Conservation (phyloP, 2,888 invertebrate species). For the Rotaria magnacalcarata region DNA sequence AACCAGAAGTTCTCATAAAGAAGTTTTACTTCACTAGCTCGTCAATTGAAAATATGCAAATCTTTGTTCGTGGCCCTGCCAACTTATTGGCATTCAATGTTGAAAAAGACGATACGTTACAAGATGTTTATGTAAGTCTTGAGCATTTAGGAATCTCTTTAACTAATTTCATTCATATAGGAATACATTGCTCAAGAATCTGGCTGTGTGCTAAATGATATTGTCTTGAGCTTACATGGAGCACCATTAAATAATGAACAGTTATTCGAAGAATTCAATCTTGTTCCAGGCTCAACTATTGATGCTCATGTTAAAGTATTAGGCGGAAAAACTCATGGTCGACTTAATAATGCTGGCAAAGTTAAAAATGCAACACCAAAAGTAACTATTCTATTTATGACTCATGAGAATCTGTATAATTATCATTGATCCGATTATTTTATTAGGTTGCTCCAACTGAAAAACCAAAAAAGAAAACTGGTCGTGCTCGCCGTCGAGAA, state of each 20-base stretch:
- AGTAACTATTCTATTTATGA: conserved; percentile 58
- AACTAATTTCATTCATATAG: neutral
- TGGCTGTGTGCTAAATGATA: neutral
- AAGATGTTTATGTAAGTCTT: neutral
- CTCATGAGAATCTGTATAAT: neutral
- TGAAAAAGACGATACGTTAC: neutral
- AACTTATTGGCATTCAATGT: neutral
- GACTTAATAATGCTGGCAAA: conserved; percentile 98
- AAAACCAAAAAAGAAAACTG: conserved; percentile 91
- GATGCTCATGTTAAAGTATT: neutral
- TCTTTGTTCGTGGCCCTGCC: neutral
- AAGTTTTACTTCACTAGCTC: neutral
- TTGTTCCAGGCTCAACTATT: neutral
- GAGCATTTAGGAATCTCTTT: neutral
- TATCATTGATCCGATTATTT: neutral
- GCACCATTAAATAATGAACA: neutral
- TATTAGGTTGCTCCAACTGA: conserved; percentile 88
- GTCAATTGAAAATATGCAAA: neutral
- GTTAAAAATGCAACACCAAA: conserved; percentile 99
- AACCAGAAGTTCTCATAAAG: neutral
- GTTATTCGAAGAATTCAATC: neutral
- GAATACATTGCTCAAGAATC: neutral
- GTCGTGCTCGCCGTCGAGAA: conserved; percentile 93
- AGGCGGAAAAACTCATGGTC: conserved; percentile 71
- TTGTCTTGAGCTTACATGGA: neutral